Base-by-base conservation (phyloP, 2,888 invertebrate genomes). In the Tipula confusa region DNA sequence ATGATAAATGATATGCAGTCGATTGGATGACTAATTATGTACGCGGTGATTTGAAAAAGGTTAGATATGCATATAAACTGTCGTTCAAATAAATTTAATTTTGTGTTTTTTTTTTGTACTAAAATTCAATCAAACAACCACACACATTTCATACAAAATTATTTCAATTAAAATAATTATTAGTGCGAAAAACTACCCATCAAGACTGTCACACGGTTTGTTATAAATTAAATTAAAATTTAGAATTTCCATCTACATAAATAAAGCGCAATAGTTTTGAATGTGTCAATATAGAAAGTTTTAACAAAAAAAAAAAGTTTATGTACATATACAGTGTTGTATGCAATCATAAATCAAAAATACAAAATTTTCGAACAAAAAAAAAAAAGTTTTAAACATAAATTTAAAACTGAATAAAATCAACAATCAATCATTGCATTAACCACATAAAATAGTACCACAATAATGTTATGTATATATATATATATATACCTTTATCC, bases 201-300 rank as follows among this genome's bases (percentile, higher is more conserved):
- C 64, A 24, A 24, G 18, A 9, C 18, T 64, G 43, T 43, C 43
- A 43, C 43, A 43, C 43, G n/a, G 43, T 43, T 6, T 43, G 15
- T 43, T 43, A 15, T 43, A 43, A 43, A 43, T 43, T 43, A 43
- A 43, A 43, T 43, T 43, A 15, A 43, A 43, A 24, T 64, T 64
- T 64, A 64, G 64, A 64, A 24, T 64, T 64, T 64, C 7, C 31
- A 31, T 13, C 24, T 18, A 64, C 24, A 38, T 38, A 9, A 7
- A 43, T 5, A 64, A 24, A 64, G 64, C 9, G n/a, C n/a, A n/a
- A n/a, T 43, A 43, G 43, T 43, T 43, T 64, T 64, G 64, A 64
- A 64, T 64, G 64, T 64, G 64, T 64, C 64, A 64, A 64, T 64
- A 64, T 64, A 64, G 64, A 64, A 64, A 64, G 64, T 64, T 64